Percentiles rank a stretch among this genome's conserved stretches.
Evolutionary conservation across 1,140 invertebrate species (phyloP).

Genomic region (Pectinophora gossypiella): DNA sequence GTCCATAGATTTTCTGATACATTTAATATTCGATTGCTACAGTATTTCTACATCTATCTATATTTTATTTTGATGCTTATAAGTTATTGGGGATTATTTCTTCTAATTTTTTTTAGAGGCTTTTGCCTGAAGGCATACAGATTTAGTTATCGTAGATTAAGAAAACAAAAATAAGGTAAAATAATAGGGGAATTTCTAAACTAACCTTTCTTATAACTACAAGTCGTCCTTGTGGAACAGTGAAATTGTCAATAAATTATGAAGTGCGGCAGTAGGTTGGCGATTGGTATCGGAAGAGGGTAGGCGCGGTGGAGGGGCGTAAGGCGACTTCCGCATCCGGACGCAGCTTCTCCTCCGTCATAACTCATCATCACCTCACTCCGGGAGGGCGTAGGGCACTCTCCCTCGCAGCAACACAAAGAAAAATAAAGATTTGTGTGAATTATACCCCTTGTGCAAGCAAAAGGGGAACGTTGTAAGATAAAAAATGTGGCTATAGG

Average conservation of each 20-base stretch:
- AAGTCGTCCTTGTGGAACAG: background rate
- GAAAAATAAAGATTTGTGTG: slow-evolving; percentile 67
- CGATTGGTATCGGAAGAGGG: slow-evolving; percentile 67
- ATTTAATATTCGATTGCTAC: too few species aligned
- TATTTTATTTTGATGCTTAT: too few species aligned
- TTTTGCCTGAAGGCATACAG: too few species aligned
- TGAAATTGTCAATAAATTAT: slow-evolving; percentile 55
- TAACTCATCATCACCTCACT: slow-evolving; percentile 69
- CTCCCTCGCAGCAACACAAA: slow-evolving; percentile 45
- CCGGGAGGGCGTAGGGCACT: slow-evolving; percentile 39
- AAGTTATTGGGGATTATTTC: too few species aligned
- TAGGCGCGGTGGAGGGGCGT: slow-evolving; percentile 46
- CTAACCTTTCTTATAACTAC: too few species aligned
- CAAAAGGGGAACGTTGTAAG: slow-evolving; percentile 34
- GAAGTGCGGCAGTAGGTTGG: slow-evolving; percentile 48
- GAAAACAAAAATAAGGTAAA: too few species aligned
- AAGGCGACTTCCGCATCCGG: slow-evolving; percentile 61
- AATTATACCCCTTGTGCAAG: slow-evolving; percentile 55
- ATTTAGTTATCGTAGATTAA: too few species aligned
- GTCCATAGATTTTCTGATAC: too few species aligned
- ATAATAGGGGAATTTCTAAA: too few species aligned
- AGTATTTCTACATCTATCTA: too few species aligned
- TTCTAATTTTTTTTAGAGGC: too few species aligned
- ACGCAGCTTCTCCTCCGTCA: slow-evolving; percentile 35
- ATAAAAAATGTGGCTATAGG: background rate